Evolutionary conservation across 1,140 invertebrate genomes (phyloP), one percentile per base, ranked within the genome.

Genomic region (Zaprionus camerounensis): DNA sequence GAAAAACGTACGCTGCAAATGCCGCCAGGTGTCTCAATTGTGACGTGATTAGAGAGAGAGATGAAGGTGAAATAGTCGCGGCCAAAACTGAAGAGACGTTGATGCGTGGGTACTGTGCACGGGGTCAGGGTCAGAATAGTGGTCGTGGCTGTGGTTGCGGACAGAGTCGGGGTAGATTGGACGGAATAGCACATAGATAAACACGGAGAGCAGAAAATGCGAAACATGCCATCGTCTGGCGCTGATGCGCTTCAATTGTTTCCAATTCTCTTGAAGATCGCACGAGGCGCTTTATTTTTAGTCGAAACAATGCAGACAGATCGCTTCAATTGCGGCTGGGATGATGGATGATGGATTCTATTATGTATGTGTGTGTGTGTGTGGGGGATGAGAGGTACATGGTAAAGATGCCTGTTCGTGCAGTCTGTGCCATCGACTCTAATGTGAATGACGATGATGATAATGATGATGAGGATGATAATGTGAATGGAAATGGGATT

Each of bases 241-340:
- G 22, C 53, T n/a, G 65, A 41, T 73, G 71, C 57, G 71, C 66
- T 70, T 73, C 44, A 31, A 62, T 63, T 74, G 51, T 41, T 74
- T 34, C 34, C 55, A 51, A 26, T 36, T 55, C 58, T 59, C 68
- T 76, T 62, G 46, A 41, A 72, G 74, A 72, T 66, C 74, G 49
- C 55, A 65, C 22, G 55, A 68, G 20, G 15, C 22, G 62, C 46
- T 80, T 80, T 86, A 87, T 82, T 87, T 86, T 80, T 87, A 74
- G 83, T 59, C 55, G 64, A 86, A 85, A 86, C 83, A 87, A 86
- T 86, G 82, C 82, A 79, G 78, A 85, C 82, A 85, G 82, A 85
- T 84, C 78, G 78, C 78, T 74, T 85, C 62, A 75, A 73, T 81
- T 84, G 78, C 71, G 81, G 81, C 74, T 72, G 76, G 26, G 57